These are phyloP conservation scores for Euborellia annulipes DNA, from an alignment of 1,140 invertebrate species.

Conservation along the genomic window DNA sequence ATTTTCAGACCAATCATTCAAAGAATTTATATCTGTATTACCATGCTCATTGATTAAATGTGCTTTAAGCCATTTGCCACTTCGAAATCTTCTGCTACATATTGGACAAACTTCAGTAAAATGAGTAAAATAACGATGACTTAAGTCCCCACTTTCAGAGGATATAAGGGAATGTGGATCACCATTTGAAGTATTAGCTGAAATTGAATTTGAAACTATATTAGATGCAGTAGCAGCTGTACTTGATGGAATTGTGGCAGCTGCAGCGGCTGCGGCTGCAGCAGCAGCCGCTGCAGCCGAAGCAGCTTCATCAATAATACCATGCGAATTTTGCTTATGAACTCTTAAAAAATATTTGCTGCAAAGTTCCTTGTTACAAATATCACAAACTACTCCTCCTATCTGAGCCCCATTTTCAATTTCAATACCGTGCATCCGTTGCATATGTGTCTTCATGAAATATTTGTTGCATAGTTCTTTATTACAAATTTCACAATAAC, in stretches of 20 bases:
- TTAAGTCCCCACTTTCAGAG: slow-evolving; percentile 35
- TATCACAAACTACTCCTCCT: slow-evolving; percentile 86
- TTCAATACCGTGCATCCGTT: slow-evolving; percentile 96
- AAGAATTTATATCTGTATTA: slow-evolving; percentile 31
- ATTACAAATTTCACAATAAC: slow-evolving; percentile 98
- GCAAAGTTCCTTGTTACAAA: slow-evolving; percentile 93
- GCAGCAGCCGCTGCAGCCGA: slow-evolving; percentile 12
- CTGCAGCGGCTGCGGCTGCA: slow-evolving; percentile 30
- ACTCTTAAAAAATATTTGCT: slow-evolving; percentile 94
- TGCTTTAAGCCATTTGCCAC: slow-evolving; percentile 74
- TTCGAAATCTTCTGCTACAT: slow-evolving; percentile 75
- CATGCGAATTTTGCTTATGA: slow-evolving; percentile 96
- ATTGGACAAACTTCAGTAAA: slow-evolving; percentile 70
- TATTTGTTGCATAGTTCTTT: slow-evolving; percentile 99
- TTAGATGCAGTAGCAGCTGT: slow-evolving; percentile 11
- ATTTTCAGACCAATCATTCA: too few species aligned
- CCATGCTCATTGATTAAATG: slow-evolving; percentile 79
- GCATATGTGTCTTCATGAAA: slow-evolving; percentile 99
- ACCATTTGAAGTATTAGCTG: neutral
- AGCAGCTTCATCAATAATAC: slow-evolving; percentile 55
- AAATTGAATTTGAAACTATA: slow-evolving; percentile 5
- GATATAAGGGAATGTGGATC: slow-evolving; percentile 28
- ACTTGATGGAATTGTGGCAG: neutral
- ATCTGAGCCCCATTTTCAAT: slow-evolving; percentile 82
- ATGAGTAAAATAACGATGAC: slow-evolving; percentile 46